Conservation (phyloP, 1,140 invertebrate species). For the Brachionus angularis region DNA sequence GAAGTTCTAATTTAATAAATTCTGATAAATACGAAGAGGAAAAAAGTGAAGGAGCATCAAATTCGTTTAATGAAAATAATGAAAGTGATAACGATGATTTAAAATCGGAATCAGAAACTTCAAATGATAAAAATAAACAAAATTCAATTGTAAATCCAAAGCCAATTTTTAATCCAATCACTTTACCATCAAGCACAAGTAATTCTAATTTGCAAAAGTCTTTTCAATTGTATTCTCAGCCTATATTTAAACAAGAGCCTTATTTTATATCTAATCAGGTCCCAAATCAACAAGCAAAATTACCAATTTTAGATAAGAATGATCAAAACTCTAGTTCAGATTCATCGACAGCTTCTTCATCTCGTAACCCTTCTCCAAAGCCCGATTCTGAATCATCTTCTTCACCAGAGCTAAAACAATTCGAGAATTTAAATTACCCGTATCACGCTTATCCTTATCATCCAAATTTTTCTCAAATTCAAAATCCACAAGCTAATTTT, state of each 20-base stretch:
- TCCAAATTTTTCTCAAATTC: neutral
- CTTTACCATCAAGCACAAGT: neutral
- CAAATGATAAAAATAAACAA: neutral
- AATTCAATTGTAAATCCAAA: neutral
- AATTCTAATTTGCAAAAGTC: neutral
- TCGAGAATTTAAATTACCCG: neutral
- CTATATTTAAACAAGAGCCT: neutral
- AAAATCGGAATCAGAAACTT: no score
- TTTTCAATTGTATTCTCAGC: neutral
- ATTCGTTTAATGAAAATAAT: slow-evolving; percentile 24
- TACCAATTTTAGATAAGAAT: no score
- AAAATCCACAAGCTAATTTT: neutral
- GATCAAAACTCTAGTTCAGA: neutral
- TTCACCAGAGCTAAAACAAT: neutral
- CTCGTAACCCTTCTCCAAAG: slow-evolving; percentile 11
- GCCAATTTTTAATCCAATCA: slow-evolving; percentile 4
- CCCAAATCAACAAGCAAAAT: no score
- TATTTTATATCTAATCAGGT: no score
- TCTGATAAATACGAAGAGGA: neutral
- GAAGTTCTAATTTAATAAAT: no score
- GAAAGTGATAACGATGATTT: no score
- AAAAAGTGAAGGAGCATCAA: neutral
- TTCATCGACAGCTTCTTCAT: neutral
- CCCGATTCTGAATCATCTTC: neutral
- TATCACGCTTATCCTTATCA: neutral